A percentile compares a stretch with the other conserved stretches of the same genome.
These are phyloP conservation scores for Crocodylus rhombifer DNA, from an alignment of 2,797 vertebrate genomes.

Conservation along the genomic window DNA sequence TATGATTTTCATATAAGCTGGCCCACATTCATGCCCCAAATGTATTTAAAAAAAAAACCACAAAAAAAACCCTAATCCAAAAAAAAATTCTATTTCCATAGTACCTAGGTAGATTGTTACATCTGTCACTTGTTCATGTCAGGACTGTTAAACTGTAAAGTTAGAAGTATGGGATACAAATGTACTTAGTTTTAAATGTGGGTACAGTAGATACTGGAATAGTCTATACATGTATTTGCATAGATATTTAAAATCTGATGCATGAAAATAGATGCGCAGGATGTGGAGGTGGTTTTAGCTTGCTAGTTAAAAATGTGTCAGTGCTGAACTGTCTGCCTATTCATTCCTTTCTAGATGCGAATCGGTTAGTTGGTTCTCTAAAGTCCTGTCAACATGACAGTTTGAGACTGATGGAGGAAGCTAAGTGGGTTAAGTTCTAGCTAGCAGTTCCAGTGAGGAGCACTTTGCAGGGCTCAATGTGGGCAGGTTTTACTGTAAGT, in stretches of 20 bases:
- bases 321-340: not conserved
- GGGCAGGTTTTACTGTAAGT: too few species aligned
- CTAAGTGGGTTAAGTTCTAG: too few species aligned
- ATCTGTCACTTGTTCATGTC: not conserved
- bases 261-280: not conserved
- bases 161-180: not conserved
- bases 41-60: too few species aligned
- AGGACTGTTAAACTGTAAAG: not conserved
- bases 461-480: too few species aligned
- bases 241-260: not conserved
- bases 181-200: not conserved
- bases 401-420: too few species aligned
- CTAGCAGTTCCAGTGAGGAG: too few species aligned
- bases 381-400: not conserved
- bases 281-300: not conserved
- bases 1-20: not conserved
- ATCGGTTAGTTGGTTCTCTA: not conserved
- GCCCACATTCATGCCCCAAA: too few species aligned
- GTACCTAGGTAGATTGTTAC: not conserved
- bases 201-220: not conserved
- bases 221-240: not conserved
- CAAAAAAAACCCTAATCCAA: too few species aligned
- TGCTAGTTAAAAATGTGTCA: not conserved
- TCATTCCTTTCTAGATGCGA: fast-evolving
- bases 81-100: too few species aligned